phyloP scores from a whole-genome alignment of 2,113 vertebrate species.

The Aramus guarauna region DNA sequence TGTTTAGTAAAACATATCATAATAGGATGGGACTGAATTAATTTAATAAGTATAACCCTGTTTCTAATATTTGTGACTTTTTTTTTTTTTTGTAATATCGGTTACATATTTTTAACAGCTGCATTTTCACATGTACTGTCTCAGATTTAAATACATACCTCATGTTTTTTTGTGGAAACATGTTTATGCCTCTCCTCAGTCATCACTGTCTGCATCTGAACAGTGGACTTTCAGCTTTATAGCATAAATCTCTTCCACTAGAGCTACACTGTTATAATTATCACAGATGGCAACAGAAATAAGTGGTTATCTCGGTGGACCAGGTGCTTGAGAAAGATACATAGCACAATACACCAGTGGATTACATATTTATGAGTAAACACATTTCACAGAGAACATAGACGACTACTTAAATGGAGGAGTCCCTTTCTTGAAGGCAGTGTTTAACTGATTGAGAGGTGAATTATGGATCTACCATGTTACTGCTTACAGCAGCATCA shows the following conservation, averaged over 20 bases:
- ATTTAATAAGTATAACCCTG: background rate
- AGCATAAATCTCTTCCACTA: slow-evolving; percentile 14
- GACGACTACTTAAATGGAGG: background rate
- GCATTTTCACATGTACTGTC: background rate
- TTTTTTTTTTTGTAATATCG: background rate
- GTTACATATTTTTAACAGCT: background rate
- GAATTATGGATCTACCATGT: background rate
- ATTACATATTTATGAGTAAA: slow-evolving; percentile 41
- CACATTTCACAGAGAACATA: background rate
- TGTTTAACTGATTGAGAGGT: background rate
- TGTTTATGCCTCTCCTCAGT: background rate
- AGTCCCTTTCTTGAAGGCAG: background rate
- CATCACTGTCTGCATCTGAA: background rate
- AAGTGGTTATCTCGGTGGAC: background rate
- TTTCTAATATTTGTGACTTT: background rate
- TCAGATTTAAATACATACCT: background rate
- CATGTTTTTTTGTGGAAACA: background rate
- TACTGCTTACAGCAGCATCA: background rate
- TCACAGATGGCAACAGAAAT: slow-evolving; percentile 26
- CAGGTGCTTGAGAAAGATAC: slow-evolving; percentile 17
- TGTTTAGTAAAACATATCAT: background rate
- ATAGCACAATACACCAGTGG: background rate
- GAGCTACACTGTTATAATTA: background rate
- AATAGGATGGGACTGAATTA: background rate
- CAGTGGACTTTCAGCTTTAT: background rate